These are phyloP conservation scores for Callaeas wilsoni DNA, from an alignment of 2,113 vertebrate species.

Conservation along the genomic window DNA sequence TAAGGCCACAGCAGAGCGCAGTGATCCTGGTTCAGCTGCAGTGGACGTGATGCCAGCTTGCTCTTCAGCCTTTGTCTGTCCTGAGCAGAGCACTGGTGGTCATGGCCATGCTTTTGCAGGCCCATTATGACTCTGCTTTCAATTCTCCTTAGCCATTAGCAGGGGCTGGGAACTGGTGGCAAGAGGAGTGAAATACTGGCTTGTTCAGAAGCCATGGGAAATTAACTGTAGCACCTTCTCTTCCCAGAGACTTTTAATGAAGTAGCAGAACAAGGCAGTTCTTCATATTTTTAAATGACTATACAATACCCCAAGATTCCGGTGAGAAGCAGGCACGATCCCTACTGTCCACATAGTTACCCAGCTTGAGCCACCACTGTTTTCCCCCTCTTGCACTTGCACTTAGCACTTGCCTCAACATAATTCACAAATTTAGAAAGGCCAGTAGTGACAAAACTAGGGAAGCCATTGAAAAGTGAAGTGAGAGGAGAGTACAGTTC, in stretches of 20 bases:
- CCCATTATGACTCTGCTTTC: neutral
- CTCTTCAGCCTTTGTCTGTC: neutral
- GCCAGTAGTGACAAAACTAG: neutral
- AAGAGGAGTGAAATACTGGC: neutral
- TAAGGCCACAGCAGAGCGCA: neutral
- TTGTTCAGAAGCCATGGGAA: neutral
- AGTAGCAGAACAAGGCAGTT: neutral
- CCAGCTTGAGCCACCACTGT: neutral
- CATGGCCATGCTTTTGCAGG: neutral
- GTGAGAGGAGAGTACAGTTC: neutral
- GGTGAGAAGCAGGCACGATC: neutral
- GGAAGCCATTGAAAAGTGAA: neutral
- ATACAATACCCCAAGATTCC: neutral
- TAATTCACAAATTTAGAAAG: neutral
- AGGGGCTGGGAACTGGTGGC: neutral
- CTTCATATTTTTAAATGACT: neutral
- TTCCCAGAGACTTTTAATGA: neutral
- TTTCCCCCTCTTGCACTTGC: fast-evolving
- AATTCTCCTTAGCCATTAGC: neutral
- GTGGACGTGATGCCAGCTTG: fast-evolving
- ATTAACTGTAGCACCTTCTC: neutral
- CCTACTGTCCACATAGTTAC: neutral
- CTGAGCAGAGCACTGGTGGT: neutral
- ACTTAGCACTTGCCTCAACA: neutral
- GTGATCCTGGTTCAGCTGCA: neutral